Evolutionary conservation across 2,888 invertebrate species (phyloP), one percentile per base, ranked within the genome.

Genomic region (Xylocampa areola): DNA sequence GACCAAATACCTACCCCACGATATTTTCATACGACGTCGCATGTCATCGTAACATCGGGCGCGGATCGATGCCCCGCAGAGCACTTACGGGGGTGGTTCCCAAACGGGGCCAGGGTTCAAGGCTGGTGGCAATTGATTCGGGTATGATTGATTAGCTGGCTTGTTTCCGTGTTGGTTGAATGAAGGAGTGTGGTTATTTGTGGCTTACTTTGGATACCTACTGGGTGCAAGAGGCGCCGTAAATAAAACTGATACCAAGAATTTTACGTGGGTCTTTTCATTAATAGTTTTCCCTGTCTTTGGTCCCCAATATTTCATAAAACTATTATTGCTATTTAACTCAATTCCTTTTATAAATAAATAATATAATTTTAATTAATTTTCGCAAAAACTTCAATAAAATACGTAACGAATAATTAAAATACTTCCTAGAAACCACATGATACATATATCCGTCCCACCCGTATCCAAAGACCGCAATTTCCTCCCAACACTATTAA

Each of bases 31-130:
- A 5, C 5, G 45, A 70, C 44, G 71, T 74, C 43, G 71, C 72
- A 39, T 72, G 72, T 60, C 72, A 63, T 7, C 7, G 10, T 0
- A n/a, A 48, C 59, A 62, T 57, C 45, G 33, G 7, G 32, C 2
- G 1, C 16, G 33, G 63, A 67, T 72, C 72, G 72, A 72, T 72
- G 59, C 30, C 27, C 32, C 16, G 35, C 30, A 33, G 50, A 51
- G 23, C 62, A 61, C 41, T 39, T n/a, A n/a, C 32, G 41, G 44
- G 67, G 67, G 60, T 29, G 45, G 54, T 19, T 36, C 67, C 57
- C 40, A 17, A 67, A 39, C 47, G 37, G 67, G 71, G 62, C 17
- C 74, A 45, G 16, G 52, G 71, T 74, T 72, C 72, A 72, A 72
- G 75, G 75, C 27, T 57, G 44, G 13, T 2, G 2, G 3, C 45